Percentiles rank a stretch among this genome's conserved stretches.
phyloP scores from a whole-genome alignment of 2,797 vertebrate species.

The Taeniopygia guttata region DNA sequence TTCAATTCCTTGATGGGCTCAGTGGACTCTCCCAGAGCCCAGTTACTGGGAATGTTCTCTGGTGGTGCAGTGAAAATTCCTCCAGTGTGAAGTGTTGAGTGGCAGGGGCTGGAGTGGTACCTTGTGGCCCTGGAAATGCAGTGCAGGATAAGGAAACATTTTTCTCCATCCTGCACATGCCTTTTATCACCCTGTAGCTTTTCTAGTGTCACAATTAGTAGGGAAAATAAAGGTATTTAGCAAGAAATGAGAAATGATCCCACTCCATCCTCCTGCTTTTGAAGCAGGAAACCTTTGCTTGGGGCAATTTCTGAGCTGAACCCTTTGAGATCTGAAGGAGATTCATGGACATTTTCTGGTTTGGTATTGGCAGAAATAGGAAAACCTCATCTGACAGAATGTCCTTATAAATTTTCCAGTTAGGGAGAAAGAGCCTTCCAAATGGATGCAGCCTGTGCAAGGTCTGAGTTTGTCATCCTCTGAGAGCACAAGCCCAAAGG shows the following conservation, averaged over 20 bases:
- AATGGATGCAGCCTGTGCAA: too few relatives aligned
- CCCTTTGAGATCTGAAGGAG: neutral
- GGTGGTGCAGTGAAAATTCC: neutral
- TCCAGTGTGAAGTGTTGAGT: neutral
- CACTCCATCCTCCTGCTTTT: neutral
- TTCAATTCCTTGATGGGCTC: neutral
- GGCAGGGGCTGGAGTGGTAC: too few relatives aligned
- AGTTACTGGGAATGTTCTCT: neutral
- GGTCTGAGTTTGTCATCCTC: too few relatives aligned
- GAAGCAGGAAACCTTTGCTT: neutral
- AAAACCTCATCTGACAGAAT: neutral
- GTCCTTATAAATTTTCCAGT: neutral
- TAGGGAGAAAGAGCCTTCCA: neutral
- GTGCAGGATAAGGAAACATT: too few relatives aligned
- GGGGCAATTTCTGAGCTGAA: neutral
- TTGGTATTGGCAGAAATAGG: neutral
- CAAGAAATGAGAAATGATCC: neutral
- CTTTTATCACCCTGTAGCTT: neutral
- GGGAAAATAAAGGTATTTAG: neutral
- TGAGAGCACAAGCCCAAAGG: too few relatives aligned
- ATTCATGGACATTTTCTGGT: neutral
- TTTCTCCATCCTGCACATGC: too few relatives aligned
- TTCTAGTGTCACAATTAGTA: too few relatives aligned
- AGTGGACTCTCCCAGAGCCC: neutral
- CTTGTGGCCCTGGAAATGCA: too few relatives aligned